Conservation (phyloP, 1,140 invertebrate species). For the Macrobrachium nipponense region DNA sequence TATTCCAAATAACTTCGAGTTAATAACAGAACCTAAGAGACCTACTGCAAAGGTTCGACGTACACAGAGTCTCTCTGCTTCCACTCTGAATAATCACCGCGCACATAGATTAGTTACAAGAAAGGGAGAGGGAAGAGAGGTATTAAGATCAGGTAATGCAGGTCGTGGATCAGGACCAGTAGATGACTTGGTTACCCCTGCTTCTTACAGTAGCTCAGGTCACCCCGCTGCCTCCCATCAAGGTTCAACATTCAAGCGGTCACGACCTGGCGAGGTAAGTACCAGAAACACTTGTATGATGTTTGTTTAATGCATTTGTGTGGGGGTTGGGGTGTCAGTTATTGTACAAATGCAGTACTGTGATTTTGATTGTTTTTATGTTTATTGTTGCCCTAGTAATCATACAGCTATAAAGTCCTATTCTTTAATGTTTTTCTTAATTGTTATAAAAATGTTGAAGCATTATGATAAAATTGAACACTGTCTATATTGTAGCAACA, state of each 20-base stretch:
- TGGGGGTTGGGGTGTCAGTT: not conserved
- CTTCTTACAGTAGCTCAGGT: slow-evolving; percentile 59
- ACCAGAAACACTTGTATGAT: slow-evolving; percentile 1
- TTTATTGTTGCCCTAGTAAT: not conserved
- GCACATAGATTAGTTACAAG: slow-evolving; percentile 19
- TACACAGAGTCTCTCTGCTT: slow-evolving; percentile 51
- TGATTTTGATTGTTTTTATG: not conserved
- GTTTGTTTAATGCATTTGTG: slow-evolving; percentile 1
- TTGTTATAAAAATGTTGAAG: too few species aligned
- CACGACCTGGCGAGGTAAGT: slow-evolving; percentile 58
- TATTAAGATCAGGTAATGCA: slow-evolving; percentile 15
- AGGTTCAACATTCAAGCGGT: slow-evolving; percentile 48
- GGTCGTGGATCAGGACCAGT: slow-evolving; percentile 53
- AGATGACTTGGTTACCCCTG: slow-evolving; percentile 45
- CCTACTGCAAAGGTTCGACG: slow-evolving; percentile 25
- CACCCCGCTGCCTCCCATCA: slow-evolving; percentile 41
- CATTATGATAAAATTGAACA: too few species aligned
- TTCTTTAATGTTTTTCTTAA: too few species aligned
- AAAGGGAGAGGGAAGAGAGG: slow-evolving; percentile 9
- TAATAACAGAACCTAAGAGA: slow-evolving; percentile 12
- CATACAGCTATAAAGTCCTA: not conserved
- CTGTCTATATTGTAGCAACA: too few species aligned
- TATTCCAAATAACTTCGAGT: not conserved
- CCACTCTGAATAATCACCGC: slow-evolving; percentile 47
- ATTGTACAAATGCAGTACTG: too few species aligned